Conservation (phyloP, 2,888 invertebrate species). For the Bibio marci region DNA sequence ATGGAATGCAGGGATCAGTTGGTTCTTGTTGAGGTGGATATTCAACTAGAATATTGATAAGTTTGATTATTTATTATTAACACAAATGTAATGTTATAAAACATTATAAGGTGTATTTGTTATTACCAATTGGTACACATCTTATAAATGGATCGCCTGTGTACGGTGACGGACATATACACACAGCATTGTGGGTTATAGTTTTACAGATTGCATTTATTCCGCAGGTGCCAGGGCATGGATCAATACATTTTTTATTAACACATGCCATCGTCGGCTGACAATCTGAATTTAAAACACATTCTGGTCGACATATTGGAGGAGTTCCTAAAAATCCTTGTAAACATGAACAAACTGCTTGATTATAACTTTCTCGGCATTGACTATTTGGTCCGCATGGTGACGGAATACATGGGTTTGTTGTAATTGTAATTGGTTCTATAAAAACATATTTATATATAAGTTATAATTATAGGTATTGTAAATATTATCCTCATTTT, state of each 20-base stretch:
- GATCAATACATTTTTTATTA: constrained; percentile 54
- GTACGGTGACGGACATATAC: constrained; percentile 47
- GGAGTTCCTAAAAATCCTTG: constrained; percentile 47
- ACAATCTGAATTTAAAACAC: constrained; percentile 54
- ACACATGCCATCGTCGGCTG: constrained; percentile 47
- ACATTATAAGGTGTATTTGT: background rate
- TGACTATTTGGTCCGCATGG: constrained; percentile 55
- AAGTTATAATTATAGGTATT: too few relatives aligned
- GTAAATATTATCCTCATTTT: too few relatives aligned
- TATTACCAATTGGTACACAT: constrained; percentile 31
- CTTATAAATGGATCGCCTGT: constrained; percentile 56
- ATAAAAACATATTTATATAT: too few relatives aligned
- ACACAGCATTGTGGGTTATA: constrained; percentile 63
- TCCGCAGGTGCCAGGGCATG: constrained; percentile 59
- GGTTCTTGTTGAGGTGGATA: constrained; percentile 15
- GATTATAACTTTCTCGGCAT: constrained; percentile 43
- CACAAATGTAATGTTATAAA: background rate
- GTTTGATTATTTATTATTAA: background rate
- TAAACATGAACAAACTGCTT: constrained; percentile 46
- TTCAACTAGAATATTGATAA: constrained; percentile 11
- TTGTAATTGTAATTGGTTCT: constrained; percentile 23
- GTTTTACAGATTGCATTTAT: constrained; percentile 50
- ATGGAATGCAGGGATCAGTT: constrained; percentile 51
- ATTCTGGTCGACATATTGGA: constrained; percentile 54
- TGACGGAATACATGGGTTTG: constrained; percentile 47